These are phyloP conservation scores for Paralvinella palmiformis DNA, from an alignment of 1,140 invertebrate genomes.

Conservation along the genomic window DNA sequence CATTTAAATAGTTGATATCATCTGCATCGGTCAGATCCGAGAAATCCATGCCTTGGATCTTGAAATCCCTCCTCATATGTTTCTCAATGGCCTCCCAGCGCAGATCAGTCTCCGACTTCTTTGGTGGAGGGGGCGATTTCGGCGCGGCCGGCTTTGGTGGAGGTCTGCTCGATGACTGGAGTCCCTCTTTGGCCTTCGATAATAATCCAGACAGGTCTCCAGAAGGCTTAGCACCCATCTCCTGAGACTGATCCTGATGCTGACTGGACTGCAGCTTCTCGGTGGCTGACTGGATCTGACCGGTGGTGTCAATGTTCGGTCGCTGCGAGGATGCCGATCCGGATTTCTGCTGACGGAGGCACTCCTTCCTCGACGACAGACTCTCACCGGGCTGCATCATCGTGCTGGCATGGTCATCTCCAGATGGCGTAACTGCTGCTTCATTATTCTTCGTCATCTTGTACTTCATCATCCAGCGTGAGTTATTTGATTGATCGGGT, in stretches of 20 bases:
- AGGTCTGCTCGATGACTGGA: constrained; percentile 41
- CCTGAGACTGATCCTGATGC: neutral
- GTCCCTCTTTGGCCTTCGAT: constrained; percentile 85
- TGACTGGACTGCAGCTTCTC: neutral
- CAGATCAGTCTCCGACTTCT: constrained; percentile 86
- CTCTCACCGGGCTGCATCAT: neutral
- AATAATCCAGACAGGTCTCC: constrained; percentile 59
- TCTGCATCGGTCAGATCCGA: constrained; percentile 72
- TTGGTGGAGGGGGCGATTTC: constrained; percentile 56
- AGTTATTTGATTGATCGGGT: constrained; percentile 49
- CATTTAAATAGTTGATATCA: constrained; percentile 47
- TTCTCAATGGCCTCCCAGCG: constrained; percentile 89
- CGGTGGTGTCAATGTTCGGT: too few species aligned
- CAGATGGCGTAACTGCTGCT: neutral
- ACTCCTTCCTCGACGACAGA: neutral
- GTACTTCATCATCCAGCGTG: constrained; percentile 46
- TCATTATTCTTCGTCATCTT: constrained; percentile 4
- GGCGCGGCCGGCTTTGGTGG: constrained; percentile 30
- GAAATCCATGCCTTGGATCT: constrained; percentile 93
- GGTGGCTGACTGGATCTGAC: neutral
- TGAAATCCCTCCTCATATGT: constrained; percentile 72
- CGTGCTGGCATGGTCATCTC: neutral
- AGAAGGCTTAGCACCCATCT: neutral
- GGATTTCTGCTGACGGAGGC: neutral
- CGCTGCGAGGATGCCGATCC: too few species aligned